phyloP scores from a whole-genome alignment of 2,888 invertebrate genomes.

The Drosophila bunnanda region DNA sequence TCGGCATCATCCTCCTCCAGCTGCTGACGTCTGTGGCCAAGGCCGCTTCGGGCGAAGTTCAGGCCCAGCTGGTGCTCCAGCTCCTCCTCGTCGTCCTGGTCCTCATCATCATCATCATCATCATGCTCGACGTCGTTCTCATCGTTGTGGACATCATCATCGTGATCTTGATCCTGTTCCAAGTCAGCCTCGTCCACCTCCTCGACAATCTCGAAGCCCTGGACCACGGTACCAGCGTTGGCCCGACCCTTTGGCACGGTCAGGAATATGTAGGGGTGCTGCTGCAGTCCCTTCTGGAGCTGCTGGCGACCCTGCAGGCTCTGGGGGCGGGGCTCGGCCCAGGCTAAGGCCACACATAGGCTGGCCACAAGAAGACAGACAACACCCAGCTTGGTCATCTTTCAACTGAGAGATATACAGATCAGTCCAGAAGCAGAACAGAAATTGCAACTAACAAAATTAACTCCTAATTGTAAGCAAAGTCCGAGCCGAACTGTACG shows the following conservation, averaged over 20 bases:
- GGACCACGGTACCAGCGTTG: slow-evolving; percentile 67
- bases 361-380: slow-evolving; percentile 59
- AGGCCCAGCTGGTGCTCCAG: slow-evolving; percentile 31
- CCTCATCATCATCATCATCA: slow-evolving; percentile 10
- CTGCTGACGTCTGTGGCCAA: not conserved
- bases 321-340: slow-evolving; percentile 68
- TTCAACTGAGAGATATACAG: too few relatives aligned
- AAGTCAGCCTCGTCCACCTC: slow-evolving; percentile 51
- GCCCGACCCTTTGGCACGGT: slow-evolving; percentile 71
- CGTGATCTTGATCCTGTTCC: slow-evolving; percentile 30
- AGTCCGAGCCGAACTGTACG: slow-evolving; percentile 79
- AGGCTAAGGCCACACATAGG: slow-evolving; percentile 57
- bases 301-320: slow-evolving; percentile 40
- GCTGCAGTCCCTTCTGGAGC: slow-evolving; percentile 38
- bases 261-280: slow-evolving; percentile 78
- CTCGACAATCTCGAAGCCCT: slow-evolving; percentile 71
- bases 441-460: slow-evolving; percentile 5
- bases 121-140: slow-evolving; percentile 20
- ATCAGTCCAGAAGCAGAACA: not conserved
- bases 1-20: slow-evolving; percentile 31
- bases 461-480: slow-evolving; percentile 79
- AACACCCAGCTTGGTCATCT: slow-evolving; percentile 62
- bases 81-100: slow-evolving; percentile 5
- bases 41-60: slow-evolving; percentile 36
- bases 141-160: slow-evolving; percentile 30